Evolutionary conservation across 2,113 vertebrate species (phyloP).

Genomic region (Dromas ardeola): DNA sequence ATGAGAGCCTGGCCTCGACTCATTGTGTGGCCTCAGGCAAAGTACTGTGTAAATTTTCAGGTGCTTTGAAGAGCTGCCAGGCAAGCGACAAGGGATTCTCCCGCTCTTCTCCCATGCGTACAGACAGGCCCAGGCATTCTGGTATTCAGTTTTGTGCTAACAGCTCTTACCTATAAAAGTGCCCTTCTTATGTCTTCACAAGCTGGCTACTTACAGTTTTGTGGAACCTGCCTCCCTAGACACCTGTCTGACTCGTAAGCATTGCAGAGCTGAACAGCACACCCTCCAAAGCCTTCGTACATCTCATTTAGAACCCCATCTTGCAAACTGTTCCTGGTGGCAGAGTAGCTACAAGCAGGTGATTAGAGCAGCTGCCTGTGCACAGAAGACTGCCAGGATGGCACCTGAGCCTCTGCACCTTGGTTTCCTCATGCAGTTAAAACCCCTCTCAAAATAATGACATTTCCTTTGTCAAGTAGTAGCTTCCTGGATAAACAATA

Average conservation of each 20-base stretch:
- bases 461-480: background rate
- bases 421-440: background rate
- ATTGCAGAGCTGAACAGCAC: background rate
- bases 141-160: background rate
- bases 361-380: background rate
- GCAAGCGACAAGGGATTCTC: background rate
- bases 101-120: background rate
- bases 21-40: background rate
- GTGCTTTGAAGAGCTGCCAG: background rate
- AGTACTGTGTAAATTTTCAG: background rate
- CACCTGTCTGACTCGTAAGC: background rate
- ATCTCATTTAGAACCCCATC: background rate
- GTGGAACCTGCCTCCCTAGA: background rate
- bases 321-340: background rate
- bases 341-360: background rate
- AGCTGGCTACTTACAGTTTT: background rate
- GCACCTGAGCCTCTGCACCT: background rate
- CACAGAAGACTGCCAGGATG: background rate
- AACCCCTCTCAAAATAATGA: background rate
- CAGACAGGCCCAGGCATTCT: background rate
- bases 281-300: background rate
- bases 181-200: background rate
- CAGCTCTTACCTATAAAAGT: background rate
- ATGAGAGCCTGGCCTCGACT: background rate
- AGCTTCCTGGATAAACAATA: background rate